Evolutionary conservation across 2,113 vertebrate species (phyloP).

Genomic region (Charadrius vociferus): DNA sequence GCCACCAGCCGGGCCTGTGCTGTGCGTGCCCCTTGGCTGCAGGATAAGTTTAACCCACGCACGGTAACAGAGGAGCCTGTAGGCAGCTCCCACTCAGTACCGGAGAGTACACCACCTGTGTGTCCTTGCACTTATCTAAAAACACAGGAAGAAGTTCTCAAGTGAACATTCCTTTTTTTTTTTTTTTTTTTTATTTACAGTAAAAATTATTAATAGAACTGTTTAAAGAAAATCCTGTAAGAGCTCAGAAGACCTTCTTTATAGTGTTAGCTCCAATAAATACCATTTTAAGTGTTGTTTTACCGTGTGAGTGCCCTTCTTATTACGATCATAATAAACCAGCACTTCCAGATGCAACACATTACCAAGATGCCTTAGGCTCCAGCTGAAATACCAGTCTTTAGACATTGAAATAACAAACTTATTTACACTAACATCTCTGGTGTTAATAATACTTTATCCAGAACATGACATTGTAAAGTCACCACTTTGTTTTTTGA

Average conservation of each 20-base stretch:
- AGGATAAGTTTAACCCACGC: background rate
- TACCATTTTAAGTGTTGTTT: background rate
- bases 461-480: background rate
- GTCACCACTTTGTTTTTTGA: background rate
- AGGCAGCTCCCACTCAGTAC: background rate
- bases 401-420: background rate
- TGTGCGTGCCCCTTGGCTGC: fast-evolving
- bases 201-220: background rate
- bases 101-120: background rate
- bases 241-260: background rate
- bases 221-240: background rate
- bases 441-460: background rate
- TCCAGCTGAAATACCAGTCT: background rate
- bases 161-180: background rate
- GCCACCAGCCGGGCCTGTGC: background rate
- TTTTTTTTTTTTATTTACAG: background rate
- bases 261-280: background rate
- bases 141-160: background rate
- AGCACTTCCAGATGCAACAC: background rate
- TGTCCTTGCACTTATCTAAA: background rate
- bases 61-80: background rate
- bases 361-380: background rate
- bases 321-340: background rate
- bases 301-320: background rate
- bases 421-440: background rate